These are phyloP conservation scores for Brachyistius frenatus DNA, from an alignment of 2,113 vertebrate genomes.

Conservation along the genomic window DNA sequence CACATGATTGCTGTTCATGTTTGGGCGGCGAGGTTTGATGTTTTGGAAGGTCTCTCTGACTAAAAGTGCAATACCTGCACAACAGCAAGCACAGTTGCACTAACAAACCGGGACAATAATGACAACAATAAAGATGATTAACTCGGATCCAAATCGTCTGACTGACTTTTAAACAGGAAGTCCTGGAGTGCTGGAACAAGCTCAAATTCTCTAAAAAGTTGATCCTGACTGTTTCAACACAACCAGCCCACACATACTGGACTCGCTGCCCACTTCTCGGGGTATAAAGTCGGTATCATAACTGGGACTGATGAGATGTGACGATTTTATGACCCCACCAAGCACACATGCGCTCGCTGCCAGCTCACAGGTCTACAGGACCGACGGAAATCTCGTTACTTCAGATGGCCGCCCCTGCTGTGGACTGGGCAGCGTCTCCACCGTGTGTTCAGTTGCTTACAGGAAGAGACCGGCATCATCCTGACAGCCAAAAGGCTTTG, in stretches of 20 bases:
- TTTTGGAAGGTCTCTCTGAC: slow-evolving; percentile 4
- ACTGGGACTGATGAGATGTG: slow-evolving; percentile 37
- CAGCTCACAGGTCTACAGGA: slow-evolving; percentile 49
- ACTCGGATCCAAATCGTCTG: not conserved
- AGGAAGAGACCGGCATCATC: slow-evolving; percentile 38
- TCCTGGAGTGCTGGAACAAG: slow-evolving; percentile 21
- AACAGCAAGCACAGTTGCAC: not conserved
- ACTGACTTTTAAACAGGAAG: slow-evolving; percentile 18
- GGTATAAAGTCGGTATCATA: slow-evolving; percentile 23
- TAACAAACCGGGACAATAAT: not conserved
- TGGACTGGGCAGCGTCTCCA: slow-evolving; percentile 33
- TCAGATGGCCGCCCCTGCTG: slow-evolving; percentile 56
- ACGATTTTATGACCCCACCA: slow-evolving; percentile 49
- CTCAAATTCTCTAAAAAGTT: slow-evolving; percentile 18
- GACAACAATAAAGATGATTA: slow-evolving; percentile 10
- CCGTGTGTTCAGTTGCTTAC: slow-evolving; percentile 31
- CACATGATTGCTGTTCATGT: slow-evolving; percentile 1
- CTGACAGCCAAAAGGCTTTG: slow-evolving; percentile 44
- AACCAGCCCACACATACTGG: slow-evolving; percentile 26
- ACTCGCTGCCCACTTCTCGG: slow-evolving; percentile 26
- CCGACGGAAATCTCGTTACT: slow-evolving; percentile 31
- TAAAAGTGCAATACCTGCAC: not conserved
- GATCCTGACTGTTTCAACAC: slow-evolving; percentile 32
- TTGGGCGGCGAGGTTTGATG: not conserved
- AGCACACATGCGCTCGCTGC: slow-evolving; percentile 17